Percentiles rank a stretch among this genome's conserved stretches.
Conservation (phyloP, 2,113 vertebrate genomes). For the Calidris pygmaea region DNA sequence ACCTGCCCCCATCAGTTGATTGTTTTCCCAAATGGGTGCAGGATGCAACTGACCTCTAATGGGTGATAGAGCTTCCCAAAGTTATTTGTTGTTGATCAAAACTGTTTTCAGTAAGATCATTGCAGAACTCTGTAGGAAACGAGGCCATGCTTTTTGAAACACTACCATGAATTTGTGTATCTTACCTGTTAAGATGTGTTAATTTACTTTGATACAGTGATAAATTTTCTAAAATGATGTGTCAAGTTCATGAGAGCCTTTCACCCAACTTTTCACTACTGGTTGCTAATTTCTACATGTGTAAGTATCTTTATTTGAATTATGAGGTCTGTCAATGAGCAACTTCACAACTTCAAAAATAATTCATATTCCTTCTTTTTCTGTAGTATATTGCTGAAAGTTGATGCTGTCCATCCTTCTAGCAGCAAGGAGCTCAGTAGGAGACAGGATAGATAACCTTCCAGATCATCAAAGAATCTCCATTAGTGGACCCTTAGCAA, state of each 20-base stretch:
- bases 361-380: neutral
- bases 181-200: neutral
- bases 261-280: neutral
- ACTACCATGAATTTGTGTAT: neutral
- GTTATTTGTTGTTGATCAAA: neutral
- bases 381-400: neutral
- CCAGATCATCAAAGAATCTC: neutral
- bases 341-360: neutral
- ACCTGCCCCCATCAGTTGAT: too few species aligned
- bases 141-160: neutral
- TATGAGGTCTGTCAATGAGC: neutral
- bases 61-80: neutral
- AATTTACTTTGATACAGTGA: neutral
- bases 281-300: neutral
- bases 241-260: neutral
- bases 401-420: neutral
- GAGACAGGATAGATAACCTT: neutral
- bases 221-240: neutral
- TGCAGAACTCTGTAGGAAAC: neutral
- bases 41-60: accelerated
- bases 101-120: neutral
- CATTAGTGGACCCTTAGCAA: neutral
- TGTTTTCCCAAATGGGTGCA: neutral
- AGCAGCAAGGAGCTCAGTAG: neutral
- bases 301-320: neutral